phyloP scores from a whole-genome alignment of 2,888 invertebrate species.

The Tetropium fuscum region DNA sequence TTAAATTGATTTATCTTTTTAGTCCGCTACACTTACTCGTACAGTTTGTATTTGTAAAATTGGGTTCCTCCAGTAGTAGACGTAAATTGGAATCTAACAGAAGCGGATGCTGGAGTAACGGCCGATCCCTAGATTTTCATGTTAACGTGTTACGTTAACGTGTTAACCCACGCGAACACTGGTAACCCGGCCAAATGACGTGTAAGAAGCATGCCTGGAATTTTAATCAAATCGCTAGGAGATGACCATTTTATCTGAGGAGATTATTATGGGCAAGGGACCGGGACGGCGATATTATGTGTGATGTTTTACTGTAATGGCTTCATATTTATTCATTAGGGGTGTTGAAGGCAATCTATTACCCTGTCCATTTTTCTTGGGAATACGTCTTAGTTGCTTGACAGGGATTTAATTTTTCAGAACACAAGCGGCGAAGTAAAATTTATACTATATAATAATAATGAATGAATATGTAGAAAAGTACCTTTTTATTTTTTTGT shows the following conservation, averaged over 20 bases:
- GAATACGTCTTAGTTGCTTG: constrained; percentile 8
- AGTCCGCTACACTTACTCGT: constrained; percentile 59
- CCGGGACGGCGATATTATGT: constrained; percentile 17
- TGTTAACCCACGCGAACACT: constrained; percentile 49
- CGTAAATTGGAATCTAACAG: constrained; percentile 57
- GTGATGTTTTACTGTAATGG: constrained; percentile 13
- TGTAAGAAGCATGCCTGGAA: constrained; percentile 61
- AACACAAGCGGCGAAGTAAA: neutral
- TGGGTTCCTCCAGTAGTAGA: constrained; percentile 53
- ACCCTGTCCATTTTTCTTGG: constrained; percentile 7
- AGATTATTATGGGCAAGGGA: constrained; percentile 16
- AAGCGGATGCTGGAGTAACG: constrained; percentile 45
- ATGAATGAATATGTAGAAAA: too few relatives aligned
- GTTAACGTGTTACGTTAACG: constrained; percentile 39
- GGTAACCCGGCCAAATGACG: constrained; percentile 66
- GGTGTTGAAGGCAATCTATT: constrained; percentile 10
- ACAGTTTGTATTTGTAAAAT: constrained; percentile 60
- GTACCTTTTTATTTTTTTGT: too few relatives aligned
- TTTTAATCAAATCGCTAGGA: constrained; percentile 46
- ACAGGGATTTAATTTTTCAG: too few relatives aligned
- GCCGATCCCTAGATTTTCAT: constrained; percentile 1
- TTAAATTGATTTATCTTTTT: constrained; percentile 58
- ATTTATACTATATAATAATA: neutral
- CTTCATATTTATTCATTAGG: constrained; percentile 31
- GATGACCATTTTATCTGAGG: constrained; percentile 36